These are phyloP conservation scores for Argyrosomus japonicus DNA, from an alignment of 2,113 vertebrate species.

Conservation along the genomic window DNA sequence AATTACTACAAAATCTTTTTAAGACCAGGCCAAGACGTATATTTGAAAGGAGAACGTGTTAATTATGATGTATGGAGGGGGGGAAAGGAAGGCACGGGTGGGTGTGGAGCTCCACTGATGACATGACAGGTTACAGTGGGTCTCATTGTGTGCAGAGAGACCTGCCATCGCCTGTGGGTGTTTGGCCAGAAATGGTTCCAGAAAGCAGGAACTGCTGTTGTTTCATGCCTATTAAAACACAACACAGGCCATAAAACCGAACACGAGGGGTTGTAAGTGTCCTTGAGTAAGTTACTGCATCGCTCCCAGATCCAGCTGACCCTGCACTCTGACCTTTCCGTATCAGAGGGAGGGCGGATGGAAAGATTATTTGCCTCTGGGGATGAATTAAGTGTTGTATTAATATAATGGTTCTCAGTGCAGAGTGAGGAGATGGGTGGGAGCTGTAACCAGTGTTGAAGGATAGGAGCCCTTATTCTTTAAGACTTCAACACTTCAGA, in stretches of 20 bases:
- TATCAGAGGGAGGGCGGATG: constrained; percentile 10
- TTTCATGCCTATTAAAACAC: constrained; percentile 30
- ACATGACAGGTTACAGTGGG: constrained; percentile 54
- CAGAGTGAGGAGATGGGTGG: constrained; percentile 9
- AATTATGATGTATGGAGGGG: constrained; percentile 38
- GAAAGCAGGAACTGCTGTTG: constrained; percentile 19
- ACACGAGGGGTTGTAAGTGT: constrained; percentile 4
- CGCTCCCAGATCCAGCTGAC: constrained; percentile 10
- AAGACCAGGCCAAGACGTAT: constrained; percentile 4
- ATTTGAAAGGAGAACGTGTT: constrained; percentile 38
- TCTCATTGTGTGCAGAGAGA: constrained; percentile 11
- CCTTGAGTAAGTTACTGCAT: constrained; percentile 31
- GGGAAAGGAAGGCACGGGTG: neutral
- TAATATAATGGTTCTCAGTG: constrained; percentile 28
- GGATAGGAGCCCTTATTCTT: neutral
- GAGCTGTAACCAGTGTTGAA: neutral
- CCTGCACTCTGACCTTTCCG: constrained; percentile 46
- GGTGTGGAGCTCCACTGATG: constrained; percentile 19
- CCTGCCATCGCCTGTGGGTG: constrained; percentile 27
- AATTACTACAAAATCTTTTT: constrained; percentile 7
- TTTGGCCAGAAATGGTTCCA: constrained; percentile 19
- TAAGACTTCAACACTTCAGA: neutral
- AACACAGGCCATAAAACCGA: constrained; percentile 20
- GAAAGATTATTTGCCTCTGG: constrained; percentile 38
- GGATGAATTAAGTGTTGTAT: constrained; percentile 42